Percentiles rank a stretch among this genome's conserved stretches.
Conservation (phyloP, 2,797 vertebrate genomes). For the Atherinosoma microstoma region DNA sequence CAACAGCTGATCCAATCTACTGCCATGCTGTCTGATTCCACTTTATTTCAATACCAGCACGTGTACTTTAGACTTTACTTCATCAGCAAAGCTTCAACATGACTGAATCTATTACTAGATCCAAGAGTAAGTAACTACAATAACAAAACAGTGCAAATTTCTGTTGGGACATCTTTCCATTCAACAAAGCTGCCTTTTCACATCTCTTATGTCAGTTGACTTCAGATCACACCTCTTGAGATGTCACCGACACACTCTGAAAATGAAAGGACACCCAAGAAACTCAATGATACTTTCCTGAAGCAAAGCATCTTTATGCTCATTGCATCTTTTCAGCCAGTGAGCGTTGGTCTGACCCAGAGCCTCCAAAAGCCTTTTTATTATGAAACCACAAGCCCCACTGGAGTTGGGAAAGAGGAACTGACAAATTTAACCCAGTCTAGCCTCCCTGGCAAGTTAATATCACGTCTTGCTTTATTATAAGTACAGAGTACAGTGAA, state of each 20-base stretch:
- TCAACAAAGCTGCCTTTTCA: neutral
- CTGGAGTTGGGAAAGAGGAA: conserved; percentile 65
- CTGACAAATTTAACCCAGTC: conserved; percentile 73
- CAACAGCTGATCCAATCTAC: neutral
- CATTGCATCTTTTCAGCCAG: conserved; percentile 53
- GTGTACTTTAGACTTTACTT: neutral
- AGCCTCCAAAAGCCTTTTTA: conserved; percentile 70
- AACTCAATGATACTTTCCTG: conserved; percentile 45
- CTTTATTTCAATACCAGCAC: neutral
- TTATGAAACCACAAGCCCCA: conserved; percentile 70
- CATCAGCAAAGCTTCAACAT: conserved; percentile 8
- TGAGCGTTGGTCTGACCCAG: conserved; percentile 41
- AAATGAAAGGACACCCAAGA: conserved; percentile 37
- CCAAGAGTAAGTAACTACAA: neutral
- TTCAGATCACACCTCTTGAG: conserved; percentile 17
- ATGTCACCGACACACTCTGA: conserved; percentile 17
- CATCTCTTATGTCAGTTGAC: conserved; percentile 11
- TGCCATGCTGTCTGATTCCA: neutral
- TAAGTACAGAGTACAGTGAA: conserved; percentile 54
- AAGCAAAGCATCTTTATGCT: conserved; percentile 59
- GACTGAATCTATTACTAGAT: neutral
- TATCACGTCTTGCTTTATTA: conserved; percentile 65
- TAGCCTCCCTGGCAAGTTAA: conserved; percentile 70
- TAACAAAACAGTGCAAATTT: neutral
- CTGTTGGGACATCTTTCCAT: too few relatives aligned